phyloP scores from a whole-genome alignment of 2,113 vertebrate species.

The Poecilia latipinna region DNA sequence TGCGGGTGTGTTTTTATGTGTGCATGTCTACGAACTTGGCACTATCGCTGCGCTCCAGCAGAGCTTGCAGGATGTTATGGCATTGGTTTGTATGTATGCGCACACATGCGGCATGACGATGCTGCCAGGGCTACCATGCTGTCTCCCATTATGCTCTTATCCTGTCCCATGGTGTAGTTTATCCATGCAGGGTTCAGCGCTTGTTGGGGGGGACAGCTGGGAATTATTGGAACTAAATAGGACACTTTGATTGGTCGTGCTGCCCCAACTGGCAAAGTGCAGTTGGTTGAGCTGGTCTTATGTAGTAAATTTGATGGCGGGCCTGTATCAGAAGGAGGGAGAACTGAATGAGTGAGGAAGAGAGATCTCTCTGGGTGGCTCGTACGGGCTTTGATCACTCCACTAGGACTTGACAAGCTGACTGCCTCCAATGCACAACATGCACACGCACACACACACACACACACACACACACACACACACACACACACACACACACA shows the following conservation, averaged over 20 bases:
- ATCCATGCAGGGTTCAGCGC: constrained; percentile 60
- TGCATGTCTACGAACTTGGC: constrained; percentile 53
- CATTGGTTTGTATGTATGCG: constrained; percentile 19
- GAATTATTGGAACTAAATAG: constrained; percentile 60
- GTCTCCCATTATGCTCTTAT: constrained; percentile 70
- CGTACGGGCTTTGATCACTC: constrained; percentile 75
- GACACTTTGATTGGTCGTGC: constrained; percentile 53
- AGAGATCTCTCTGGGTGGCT: constrained; percentile 75
- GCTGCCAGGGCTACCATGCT: constrained; percentile 64
- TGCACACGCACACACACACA: constrained; percentile 8
- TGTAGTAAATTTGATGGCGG: constrained; percentile 46
- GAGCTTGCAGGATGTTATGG: constrained; percentile 38
- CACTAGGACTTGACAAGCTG: constrained; percentile 70
- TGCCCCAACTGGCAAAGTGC: constrained; percentile 5
- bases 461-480: constrained; percentile 15
- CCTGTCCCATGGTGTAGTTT: constrained; percentile 68
- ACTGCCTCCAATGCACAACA: constrained; percentile 51
- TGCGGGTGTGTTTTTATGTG: constrained; percentile 11
- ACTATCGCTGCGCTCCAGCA: constrained; percentile 19
- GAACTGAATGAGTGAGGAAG: constrained; percentile 53
- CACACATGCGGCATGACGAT: constrained; percentile 48
- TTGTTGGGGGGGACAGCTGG: constrained; percentile 58
- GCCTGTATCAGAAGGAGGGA: constrained; percentile 41
- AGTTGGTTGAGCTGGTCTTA: constrained; percentile 46
- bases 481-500: constrained; percentile 23